Evolutionary conservation across 2,113 vertebrate genomes (phyloP), one percentile per base, ranked within the genome.

Genomic region (Ancistrus triradiatus): DNA sequence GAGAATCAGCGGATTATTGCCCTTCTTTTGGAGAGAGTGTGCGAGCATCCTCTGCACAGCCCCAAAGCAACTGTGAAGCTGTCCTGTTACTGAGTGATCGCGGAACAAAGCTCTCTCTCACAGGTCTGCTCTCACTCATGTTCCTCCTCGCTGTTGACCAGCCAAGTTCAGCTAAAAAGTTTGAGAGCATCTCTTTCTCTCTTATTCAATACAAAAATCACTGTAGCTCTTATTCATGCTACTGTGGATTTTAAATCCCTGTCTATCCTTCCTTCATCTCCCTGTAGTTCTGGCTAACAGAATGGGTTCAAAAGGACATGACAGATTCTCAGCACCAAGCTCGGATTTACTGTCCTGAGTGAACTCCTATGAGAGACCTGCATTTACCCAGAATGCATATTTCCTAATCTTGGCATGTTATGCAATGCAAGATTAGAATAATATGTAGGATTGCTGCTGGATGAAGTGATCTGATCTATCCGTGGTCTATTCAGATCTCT

Each of bases 1-100:
- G 53, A 59, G 70, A 68, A 68, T 63, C 48, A 37, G 35, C 40
- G 42, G 70, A 63, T 63, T 68, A 68, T 66, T 28, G 28, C 38
- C 24, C 61, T 7, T 57, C 24, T 62, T 38, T 56, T 9, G 38
- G 35, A 62, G 37, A 37, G 14, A 50, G 60, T 11, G 33, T 52
- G 52, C 22, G 53, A 47, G 31, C 33, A 27, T 37, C 65, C 59
- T 72, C 42, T 44, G 37, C 49, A 62, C 71, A 59, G 72, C 69
- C 67, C 56, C 78, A 83, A 28, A 58, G 75, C 73, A 53, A 63
- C 49, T 80, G 78, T 81, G 70, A 77, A 55, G 47, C 77, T 80
- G 88, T 87, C 78, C 83, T 43, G 57, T 77, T 59, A 78, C 57
- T 72, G 90, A 93, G 82, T 88, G 89, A 92, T 88, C 31, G 73